Conservation (phyloP, 2,888 invertebrate genomes). For the Willowsia nigromaculata region DNA sequence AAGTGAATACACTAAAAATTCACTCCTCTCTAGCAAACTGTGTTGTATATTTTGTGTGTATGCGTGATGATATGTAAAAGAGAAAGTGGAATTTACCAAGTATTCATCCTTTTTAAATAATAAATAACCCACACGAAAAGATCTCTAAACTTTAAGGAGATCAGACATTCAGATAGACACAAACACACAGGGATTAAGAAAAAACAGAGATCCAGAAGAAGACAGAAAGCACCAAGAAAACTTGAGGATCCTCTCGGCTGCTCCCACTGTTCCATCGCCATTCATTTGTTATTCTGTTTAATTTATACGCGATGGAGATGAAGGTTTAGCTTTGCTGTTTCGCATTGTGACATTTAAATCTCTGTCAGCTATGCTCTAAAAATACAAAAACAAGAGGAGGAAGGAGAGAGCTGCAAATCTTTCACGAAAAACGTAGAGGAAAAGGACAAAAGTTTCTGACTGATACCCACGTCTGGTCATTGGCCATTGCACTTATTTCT, state of each 20-base stretch:
- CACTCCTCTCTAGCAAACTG: too few relatives aligned
- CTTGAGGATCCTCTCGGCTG: too few relatives aligned
- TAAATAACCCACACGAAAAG: too few relatives aligned
- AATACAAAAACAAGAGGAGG: not conserved
- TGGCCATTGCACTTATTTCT: not conserved
- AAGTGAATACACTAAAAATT: too few relatives aligned
- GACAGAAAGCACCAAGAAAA: too few relatives aligned
- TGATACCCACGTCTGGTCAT: conserved; percentile 24
- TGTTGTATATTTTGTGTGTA: too few relatives aligned
- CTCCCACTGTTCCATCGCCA: not conserved
- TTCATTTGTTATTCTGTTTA: conserved; percentile 50
- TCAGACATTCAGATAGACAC: not conserved
- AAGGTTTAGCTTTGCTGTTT: conserved; percentile 41
- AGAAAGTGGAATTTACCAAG: too few relatives aligned
- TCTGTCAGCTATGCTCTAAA: conserved; percentile 54
- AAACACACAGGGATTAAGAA: not conserved
- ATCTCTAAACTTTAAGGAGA: too few relatives aligned
- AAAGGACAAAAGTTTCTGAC: conserved; percentile 5
- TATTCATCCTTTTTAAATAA: too few relatives aligned
- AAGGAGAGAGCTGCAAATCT: not conserved
- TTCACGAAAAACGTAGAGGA: not conserved
- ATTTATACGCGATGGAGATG: not conserved
- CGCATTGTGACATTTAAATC: conserved; percentile 66
- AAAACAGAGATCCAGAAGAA: not conserved
- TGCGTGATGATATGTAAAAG: too few relatives aligned